phyloP scores from a whole-genome alignment of 2,797 vertebrate species.

The Acrossocheilus wenchowensis region DNA sequence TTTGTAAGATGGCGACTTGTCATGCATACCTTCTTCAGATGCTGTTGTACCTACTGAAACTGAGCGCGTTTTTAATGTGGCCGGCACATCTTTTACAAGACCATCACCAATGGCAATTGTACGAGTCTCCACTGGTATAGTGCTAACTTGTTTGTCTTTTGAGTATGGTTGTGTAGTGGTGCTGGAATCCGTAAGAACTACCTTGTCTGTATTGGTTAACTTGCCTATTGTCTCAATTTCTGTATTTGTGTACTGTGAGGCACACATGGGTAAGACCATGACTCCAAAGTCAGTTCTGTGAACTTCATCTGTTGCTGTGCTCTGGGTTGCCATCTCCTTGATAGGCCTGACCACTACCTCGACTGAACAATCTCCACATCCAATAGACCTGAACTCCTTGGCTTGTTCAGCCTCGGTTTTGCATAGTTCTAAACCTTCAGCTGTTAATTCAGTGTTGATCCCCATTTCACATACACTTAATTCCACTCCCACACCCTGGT shows the following conservation, averaged over 20 bases:
- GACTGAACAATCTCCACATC: constrained; percentile 88
- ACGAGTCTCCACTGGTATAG: constrained; percentile 76
- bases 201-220: constrained; percentile 81
- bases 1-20: constrained; percentile 72
- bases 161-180: constrained; percentile 80
- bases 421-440: constrained; percentile 60
- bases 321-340: constrained; percentile 74
- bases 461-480: constrained; percentile 76
- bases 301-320: constrained; percentile 77
- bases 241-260: constrained; percentile 82
- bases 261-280: constrained; percentile 79
- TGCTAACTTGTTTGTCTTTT: constrained; percentile 87
- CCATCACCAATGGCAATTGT: constrained; percentile 91
- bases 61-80: constrained; percentile 82
- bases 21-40: constrained; percentile 64
- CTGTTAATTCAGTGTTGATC: constrained; percentile 81
- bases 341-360: constrained; percentile 76
- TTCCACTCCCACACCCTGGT: constrained; percentile 79
- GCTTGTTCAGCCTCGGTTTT: constrained; percentile 54
- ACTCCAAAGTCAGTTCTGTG: constrained; percentile 76
- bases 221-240: constrained; percentile 73
- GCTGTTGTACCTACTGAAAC: constrained; percentile 88
- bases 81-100: constrained; percentile 85
- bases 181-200: constrained; percentile 75
- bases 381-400: constrained; percentile 80